Evolutionary conservation across 2,888 invertebrate genomes (phyloP).

Genomic region (Drosophila anomalata): DNA sequence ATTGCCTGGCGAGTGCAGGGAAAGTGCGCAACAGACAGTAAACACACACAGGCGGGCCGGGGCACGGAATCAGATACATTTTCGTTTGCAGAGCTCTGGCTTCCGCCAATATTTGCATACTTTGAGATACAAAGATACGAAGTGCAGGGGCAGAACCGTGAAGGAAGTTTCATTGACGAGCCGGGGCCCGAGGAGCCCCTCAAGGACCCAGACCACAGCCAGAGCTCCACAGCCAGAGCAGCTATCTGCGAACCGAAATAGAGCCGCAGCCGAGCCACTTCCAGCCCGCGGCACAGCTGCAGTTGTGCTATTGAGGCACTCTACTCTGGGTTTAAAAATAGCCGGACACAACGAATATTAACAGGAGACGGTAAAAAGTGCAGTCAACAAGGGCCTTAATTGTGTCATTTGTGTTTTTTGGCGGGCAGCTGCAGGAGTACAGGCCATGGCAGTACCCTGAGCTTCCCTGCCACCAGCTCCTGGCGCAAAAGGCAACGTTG

Average conservation of each 20-base stretch:
- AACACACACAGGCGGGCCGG: constrained; percentile 1
- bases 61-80: neutral
- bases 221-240: too few species aligned
- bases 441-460: too few species aligned
- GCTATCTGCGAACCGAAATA: neutral
- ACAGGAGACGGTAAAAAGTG: neutral
- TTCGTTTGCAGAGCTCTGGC: neutral
- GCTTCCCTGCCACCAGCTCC: neutral
- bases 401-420: neutral
- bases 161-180: too few species aligned
- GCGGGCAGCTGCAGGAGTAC: neutral
- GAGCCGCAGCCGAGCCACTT: neutral
- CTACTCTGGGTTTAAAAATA: constrained; percentile 21
- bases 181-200: too few species aligned
- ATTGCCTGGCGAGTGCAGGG: constrained; percentile 3
- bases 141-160: too few species aligned
- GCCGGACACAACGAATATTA: neutral
- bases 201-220: too few species aligned
- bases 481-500: neutral
- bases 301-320: neutral
- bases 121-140: neutral
- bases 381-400: neutral
- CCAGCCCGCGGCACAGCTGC: neutral
- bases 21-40: constrained; percentile 38
- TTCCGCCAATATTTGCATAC: neutral